These are phyloP conservation scores for Panagrolaimus sp. DNA, from an alignment of 1,140 invertebrate species.

Conservation along the genomic window DNA sequence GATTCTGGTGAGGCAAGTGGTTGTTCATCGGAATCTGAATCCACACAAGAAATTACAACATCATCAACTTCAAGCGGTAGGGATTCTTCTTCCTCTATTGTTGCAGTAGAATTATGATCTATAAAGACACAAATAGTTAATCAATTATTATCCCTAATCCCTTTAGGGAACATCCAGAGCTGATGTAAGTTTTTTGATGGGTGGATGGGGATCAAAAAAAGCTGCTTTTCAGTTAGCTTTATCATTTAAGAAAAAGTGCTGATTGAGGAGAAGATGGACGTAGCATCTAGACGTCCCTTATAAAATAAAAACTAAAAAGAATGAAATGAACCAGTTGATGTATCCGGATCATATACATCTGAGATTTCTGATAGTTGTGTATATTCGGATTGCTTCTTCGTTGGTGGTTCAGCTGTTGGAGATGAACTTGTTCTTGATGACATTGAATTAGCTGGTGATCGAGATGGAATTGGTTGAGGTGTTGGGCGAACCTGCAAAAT, in stretches of 20 bases:
- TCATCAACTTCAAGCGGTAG: background rate
- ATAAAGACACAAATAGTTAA: too few relatives aligned
- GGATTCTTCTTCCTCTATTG: constrained; percentile 7
- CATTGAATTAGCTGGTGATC: too few relatives aligned
- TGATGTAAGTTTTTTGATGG: too few relatives aligned
- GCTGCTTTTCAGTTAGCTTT: too few relatives aligned
- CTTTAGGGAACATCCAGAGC: too few relatives aligned
- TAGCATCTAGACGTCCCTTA: too few relatives aligned
- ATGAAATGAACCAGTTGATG: constrained; percentile 9
- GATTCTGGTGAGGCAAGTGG: background rate
- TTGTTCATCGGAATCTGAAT: constrained; percentile 5
- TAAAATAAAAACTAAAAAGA: background rate
- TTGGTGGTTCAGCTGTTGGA: background rate
- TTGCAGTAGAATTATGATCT: background rate
- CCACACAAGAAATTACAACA: constrained; percentile 5
- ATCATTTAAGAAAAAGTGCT: too few relatives aligned
- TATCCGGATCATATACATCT: constrained; percentile 4
- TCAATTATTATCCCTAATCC: too few relatives aligned
- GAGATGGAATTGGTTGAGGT: constrained; percentile 19
- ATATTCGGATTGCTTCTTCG: constrained; percentile 15
- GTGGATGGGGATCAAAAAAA: too few relatives aligned
- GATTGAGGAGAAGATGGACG: too few relatives aligned
- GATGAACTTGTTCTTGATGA: background rate
- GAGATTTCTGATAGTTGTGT: constrained; percentile 24
- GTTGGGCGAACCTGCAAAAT: constrained; percentile 36